Evolutionary conservation across 1,140 invertebrate genomes (phyloP).

Genomic region (Pseudomyrmex gracilis): DNA sequence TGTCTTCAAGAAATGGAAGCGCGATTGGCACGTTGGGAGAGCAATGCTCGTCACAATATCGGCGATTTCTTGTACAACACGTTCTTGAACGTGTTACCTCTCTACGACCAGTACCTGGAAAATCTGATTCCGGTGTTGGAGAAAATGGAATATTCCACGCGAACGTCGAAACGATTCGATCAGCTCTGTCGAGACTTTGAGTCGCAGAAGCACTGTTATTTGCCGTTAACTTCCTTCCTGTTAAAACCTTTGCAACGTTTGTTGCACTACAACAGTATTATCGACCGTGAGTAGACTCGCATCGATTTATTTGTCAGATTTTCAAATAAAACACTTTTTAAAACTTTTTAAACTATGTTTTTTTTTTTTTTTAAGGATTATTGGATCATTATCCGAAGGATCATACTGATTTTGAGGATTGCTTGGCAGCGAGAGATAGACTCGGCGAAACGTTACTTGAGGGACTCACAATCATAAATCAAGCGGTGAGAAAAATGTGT

Average conservation of each 20-base stretch:
- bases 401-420: slow-evolving; percentile 91
- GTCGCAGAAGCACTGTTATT: slow-evolving; percentile 93
- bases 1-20: slow-evolving; percentile 90
- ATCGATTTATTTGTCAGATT: neutral
- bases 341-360: slow-evolving; percentile 27
- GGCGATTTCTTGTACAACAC: slow-evolving; percentile 87
- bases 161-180: slow-evolving; percentile 91
- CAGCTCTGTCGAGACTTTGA: slow-evolving; percentile 94
- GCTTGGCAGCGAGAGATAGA: slow-evolving; percentile 89
- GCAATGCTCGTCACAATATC: slow-evolving; percentile 86
- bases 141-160: slow-evolving; percentile 90
- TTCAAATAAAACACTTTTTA: slow-evolving; percentile 65
- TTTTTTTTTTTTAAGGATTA: slow-evolving; percentile 85
- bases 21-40: slow-evolving; percentile 88
- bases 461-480: slow-evolving; percentile 81
- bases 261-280: slow-evolving; percentile 93
- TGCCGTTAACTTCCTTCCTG: slow-evolving; percentile 94
- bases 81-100: slow-evolving; percentile 85
- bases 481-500: slow-evolving; percentile 79
- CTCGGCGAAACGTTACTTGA: slow-evolving; percentile 85
- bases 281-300: slow-evolving; percentile 90
- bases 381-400: slow-evolving; percentile 91
- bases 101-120: slow-evolving; percentile 94
- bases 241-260: slow-evolving; percentile 96
- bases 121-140: slow-evolving; percentile 91